These are phyloP conservation scores for Polia nebulosa DNA, from an alignment of 2,888 invertebrate species.

Conservation along the genomic window DNA sequence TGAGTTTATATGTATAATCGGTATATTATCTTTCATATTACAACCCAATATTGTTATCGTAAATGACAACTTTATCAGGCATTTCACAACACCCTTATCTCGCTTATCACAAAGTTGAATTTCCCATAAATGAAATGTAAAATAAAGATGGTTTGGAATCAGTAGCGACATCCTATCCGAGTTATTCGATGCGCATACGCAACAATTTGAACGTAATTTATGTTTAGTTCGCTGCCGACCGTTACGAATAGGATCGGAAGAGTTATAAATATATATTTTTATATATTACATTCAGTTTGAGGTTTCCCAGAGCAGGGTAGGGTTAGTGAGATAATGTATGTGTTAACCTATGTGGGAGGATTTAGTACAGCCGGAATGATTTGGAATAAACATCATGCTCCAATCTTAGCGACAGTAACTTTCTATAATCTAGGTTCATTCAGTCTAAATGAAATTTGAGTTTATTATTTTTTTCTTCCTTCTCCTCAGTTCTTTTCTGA, in stretches of 20 bases:
- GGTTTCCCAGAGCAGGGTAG: conserved; percentile 43
- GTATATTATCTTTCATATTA: conserved; percentile 76
- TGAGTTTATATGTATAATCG: conserved; percentile 72
- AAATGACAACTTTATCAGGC: conserved; percentile 22
- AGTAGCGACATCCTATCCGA: conserved; percentile 77
- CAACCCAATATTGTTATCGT: conserved; percentile 72
- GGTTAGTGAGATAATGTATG: conserved; percentile 2
- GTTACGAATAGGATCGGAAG: conserved; percentile 75
- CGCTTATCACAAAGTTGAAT: not conserved
- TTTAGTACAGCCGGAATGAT: not conserved
- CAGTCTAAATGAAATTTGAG: too few relatives aligned
- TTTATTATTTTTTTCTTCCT: too few relatives aligned
- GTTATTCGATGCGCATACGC: conserved; percentile 71
- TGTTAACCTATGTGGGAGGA: not conserved
- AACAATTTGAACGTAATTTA: conserved; percentile 79
- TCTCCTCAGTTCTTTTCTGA: too few relatives aligned
- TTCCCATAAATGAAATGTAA: not conserved
- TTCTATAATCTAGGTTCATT: not conserved
- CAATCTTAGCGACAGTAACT: too few relatives aligned
- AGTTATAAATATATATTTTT: conserved; percentile 72
- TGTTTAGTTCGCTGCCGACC: conserved; percentile 73
- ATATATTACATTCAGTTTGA: conserved; percentile 64
- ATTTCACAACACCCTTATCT: conserved; percentile 7
- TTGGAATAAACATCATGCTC: not conserved
- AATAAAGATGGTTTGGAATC: conserved; percentile 54